Base-by-base conservation (phyloP, 53 echinoderm and acorn worm genomes). In the Astropecten irregularis region DNA sequence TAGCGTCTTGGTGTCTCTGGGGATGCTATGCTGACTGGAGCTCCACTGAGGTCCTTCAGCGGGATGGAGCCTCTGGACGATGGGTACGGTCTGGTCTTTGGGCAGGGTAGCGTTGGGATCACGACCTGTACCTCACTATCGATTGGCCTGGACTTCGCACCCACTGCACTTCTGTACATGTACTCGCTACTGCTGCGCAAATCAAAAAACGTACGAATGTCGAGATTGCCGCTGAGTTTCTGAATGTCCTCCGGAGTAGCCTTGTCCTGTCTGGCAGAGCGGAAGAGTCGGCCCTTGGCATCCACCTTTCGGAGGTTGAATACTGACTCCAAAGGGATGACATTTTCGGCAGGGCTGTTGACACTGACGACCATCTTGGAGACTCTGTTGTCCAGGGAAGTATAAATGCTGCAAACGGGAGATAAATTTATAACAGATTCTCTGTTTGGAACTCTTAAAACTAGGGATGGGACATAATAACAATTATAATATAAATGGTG, bases 271-370 rank as follows among this genome's bases (percentile, higher is more conserved):
- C 89, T 79, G 20, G 92, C 86, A 4, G 95, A 92, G 35, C 95
- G 82, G 60, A 74, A 93, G 38, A 92, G 71, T 72, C 83, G 90
- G 15, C 86, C 82, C 14, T 50, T 42, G 26, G 48, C 20, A 38
- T 89, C 89, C n/a, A 95, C 88, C 55, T 83, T 79, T 27, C 95
- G 82, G 39, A 95, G 88, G 52, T 95, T 95, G 10, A 89, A 81
- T 2, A 95, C 66, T 0, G 89, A 88, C 38, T 77, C 82, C 23
- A 95, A 48, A 3, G 91, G 91, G 29, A 68, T 68, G 27, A 68
- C 44, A 27, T 68, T 68, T 2, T 26, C 28, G n/a, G n/a, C n/a
- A n/a, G n/a, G n/a, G n/a, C n/a, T n/a, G n/a, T n/a, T n/a, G n/a
- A n/a, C n/a, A n/a, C n/a, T n/a, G n/a, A n/a, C n/a, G n/a, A n/a